Percentiles rank a stretch among this genome's conserved stretches.
phyloP scores from a whole-genome alignment of 2,888 invertebrate genomes.

The Eupithecia tripunctaria region DNA sequence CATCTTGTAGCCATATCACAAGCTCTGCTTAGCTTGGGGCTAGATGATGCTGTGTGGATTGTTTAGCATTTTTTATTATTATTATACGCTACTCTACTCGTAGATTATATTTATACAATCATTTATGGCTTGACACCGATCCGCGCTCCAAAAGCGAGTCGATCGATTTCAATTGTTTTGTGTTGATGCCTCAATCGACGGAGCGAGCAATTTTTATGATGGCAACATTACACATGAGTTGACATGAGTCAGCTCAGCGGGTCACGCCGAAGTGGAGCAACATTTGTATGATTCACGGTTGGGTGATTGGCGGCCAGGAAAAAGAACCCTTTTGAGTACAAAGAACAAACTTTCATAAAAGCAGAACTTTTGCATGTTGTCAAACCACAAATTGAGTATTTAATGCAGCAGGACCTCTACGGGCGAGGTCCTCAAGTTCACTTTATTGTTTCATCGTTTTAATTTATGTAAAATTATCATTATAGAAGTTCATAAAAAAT shows the following conservation, averaged over 20 bases:
- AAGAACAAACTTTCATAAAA: neutral
- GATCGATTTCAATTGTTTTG: conserved; percentile 49
- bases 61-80: no score
- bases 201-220: conserved; percentile 30
- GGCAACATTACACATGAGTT: conserved; percentile 23
- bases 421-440: no score
- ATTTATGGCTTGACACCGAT: conserved; percentile 3
- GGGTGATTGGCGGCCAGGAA: conserved; percentile 9
- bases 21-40: no score
- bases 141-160: conserved; percentile 33
- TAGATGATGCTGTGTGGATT: no score
- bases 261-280: conserved; percentile 11
- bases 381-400: neutral
- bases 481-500: no score
- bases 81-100: no score
- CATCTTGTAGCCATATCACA: no score
- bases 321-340: conserved; percentile 10
- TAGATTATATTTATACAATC: neutral
- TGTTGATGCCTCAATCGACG: conserved; percentile 38
- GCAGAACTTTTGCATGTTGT: neutral
- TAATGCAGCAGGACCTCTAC: neutral
- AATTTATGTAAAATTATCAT: no score
- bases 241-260: conserved; percentile 20
- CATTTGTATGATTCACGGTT: conserved; percentile 20
- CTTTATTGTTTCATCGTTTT: no score